Evolutionary conservation across 2,113 vertebrate genomes (phyloP), one percentile per base, ranked within the genome.

Genomic region (Laterallus jamaicensis): DNA sequence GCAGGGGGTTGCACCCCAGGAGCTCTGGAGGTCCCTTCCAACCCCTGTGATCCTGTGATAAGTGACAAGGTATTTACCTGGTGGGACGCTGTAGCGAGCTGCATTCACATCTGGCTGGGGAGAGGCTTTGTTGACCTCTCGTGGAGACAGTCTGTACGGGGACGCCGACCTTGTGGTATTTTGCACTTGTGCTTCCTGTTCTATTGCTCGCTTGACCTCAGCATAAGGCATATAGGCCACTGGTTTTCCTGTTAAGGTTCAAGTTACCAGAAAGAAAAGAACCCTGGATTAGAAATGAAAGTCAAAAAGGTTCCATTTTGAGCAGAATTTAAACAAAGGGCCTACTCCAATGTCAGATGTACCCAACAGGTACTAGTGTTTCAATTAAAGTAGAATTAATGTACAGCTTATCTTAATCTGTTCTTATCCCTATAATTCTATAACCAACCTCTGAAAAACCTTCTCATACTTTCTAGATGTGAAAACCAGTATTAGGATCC

Each of bases 181-280:
- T 90, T 97, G 97, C 93, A 96, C 96, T 94, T 98, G 98, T 58
- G 97, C 97, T 96, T 99, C 99, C 97, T 99, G 98, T 62, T 99
- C 99, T 94, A 99, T 96, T 82, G 97, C 97, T 94, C 98, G 93
- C 97, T 94, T 99, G 95, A 98, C 98, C 90, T 99, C 99, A 94
- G 97, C 95, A 91, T 98, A 99, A 94, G 98, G 97, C 98, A 99
- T 98, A 96, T 98, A 99, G 94, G 98, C 73, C 79, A 98, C 98
- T 12, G 98, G 97, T 96, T 99, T 99, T 97, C 98, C 99, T 99
- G 98, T 26, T 66, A 78, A 89, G 91, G 94, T 90, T 94, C 74
- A 97, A 88, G 82, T n/a, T 31, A 37, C 3, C 70, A 96, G 90
- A 95, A 93, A 96, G 74, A 95, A 83, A 90, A 96, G 71, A 91